Evolutionary conservation across 2,797 vertebrate genomes (phyloP).

Genomic region (Avahi laniger): DNA sequence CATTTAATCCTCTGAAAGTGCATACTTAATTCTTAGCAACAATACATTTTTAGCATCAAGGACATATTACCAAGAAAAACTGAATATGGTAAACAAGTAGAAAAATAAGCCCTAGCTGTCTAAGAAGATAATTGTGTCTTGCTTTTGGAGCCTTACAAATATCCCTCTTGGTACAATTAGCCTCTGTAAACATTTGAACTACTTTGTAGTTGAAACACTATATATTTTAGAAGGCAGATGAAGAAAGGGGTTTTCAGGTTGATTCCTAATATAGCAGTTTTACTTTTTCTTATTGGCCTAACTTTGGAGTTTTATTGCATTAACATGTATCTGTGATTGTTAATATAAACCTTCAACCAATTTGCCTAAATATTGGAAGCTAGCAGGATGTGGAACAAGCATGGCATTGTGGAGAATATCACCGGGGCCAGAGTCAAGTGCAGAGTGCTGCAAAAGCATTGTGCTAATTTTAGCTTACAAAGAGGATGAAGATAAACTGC

Average conservation of each 20-base stretch:
- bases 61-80: slow-evolving; percentile 31
- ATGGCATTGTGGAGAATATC: slow-evolving; percentile 87
- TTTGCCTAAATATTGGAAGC: slow-evolving; percentile 77
- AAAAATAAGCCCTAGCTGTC: slow-evolving; percentile 23
- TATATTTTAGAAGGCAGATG: not conserved
- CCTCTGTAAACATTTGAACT: slow-evolving; percentile 54
- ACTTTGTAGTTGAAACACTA: slow-evolving; percentile 62
- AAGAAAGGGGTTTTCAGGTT: slow-evolving; percentile 37
- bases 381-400: slow-evolving; percentile 75
- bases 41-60: slow-evolving; percentile 60
- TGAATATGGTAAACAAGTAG: slow-evolving; percentile 24
- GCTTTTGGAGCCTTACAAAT: slow-evolving; percentile 11
- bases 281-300: slow-evolving; percentile 65
- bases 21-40: slow-evolving; percentile 63
- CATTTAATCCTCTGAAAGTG: slow-evolving; percentile 64
- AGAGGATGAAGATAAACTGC: slow-evolving; percentile 99
- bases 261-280: slow-evolving; percentile 50
- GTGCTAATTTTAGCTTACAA: slow-evolving; percentile 99
- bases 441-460: slow-evolving; percentile 90
- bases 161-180: slow-evolving; percentile 65
- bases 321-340: slow-evolving; percentile 69
- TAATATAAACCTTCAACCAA: slow-evolving; percentile 70
- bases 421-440: slow-evolving; percentile 87
- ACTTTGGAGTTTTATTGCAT: slow-evolving; percentile 50
- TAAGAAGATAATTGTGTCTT: slow-evolving; percentile 36